Evolutionary conservation across 2,888 invertebrate species (phyloP), one percentile per base, ranked within the genome.

Genomic region (Trimorus sp.): DNA sequence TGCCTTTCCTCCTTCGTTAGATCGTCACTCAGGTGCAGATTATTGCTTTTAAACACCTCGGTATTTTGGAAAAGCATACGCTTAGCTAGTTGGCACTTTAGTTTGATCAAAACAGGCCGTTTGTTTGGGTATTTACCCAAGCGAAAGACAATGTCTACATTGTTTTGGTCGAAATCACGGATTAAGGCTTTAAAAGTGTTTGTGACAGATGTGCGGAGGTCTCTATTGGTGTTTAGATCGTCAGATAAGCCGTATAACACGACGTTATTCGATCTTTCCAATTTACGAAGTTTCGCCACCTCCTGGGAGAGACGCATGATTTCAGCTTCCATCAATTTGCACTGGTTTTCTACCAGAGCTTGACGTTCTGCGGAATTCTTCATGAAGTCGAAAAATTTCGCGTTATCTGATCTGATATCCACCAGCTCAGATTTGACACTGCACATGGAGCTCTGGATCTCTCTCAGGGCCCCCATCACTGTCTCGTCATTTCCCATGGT

Each of bases 91-190:
- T n/a, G 37, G 37, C 7, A 12, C n/a, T 58, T 58, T 4, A 58
- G 14, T 58, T 58, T 58, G 2, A 58, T n/a, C 12, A 58, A 26
- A 11, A 58, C 38, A 12, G 38, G 58, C 26, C 58, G 11, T n/a
- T 58, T 58, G 38, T 14, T 38, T 12, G 37, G 7, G 12, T 38
- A 38, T 58, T 37, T 58, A 38, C 58, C 58, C 2, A 58, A 37
- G n/a, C 37, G 58, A 14, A n/a, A 58, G n/a, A 38, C 58, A 58
- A 26, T 26, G 26, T 58, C 58, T 0, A 58, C n/a, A 38, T 5
- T 38, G 37, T 58, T 38, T 58, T 37, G 6, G 37, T 58, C 58
- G n/a, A 59, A 59, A 7, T 59, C 51, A 14, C 7, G 7, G 51
- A 51, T 51, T 14, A 51, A 6, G 15, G n/a, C 14, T 51, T 51